These are phyloP conservation scores for Drosophila lacicola DNA, from an alignment of 2,888 invertebrate genomes.

Conservation along the genomic window DNA sequence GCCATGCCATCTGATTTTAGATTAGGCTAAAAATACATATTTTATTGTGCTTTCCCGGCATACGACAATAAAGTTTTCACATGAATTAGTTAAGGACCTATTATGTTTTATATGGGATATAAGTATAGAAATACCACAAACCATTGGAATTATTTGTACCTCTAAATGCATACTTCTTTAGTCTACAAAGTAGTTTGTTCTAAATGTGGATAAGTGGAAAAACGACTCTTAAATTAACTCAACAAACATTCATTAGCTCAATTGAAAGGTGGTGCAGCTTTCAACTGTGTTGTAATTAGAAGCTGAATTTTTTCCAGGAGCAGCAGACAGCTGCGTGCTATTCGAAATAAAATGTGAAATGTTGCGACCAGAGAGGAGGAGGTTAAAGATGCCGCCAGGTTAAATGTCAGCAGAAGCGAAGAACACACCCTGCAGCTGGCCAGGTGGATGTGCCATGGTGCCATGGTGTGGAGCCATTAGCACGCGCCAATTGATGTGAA, in stretches of 20 bases:
- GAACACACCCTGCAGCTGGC: slow-evolving; percentile 1
- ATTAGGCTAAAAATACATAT: too few species aligned
- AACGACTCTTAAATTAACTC: background rate
- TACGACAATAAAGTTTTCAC: too few species aligned
- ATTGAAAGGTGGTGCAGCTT: slow-evolving; percentile 1
- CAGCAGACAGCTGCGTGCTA: slow-evolving; percentile 11
- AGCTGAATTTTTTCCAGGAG: slow-evolving; percentile 1
- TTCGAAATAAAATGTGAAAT: slow-evolving; percentile 1
- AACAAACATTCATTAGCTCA: background rate
- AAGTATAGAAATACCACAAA: too few species aligned
- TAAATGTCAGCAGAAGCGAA: slow-evolving; percentile 42
- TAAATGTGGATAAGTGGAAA: background rate
- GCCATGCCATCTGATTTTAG: too few species aligned
- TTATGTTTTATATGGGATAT: too few species aligned
- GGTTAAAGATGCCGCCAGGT: slow-evolving; percentile 37
- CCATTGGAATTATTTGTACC: too few species aligned
- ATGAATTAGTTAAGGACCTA: too few species aligned
- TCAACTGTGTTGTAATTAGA: slow-evolving; percentile 16
- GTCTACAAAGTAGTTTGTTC: background rate
- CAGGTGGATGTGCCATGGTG: slow-evolving; percentile 36
- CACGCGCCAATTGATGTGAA: slow-evolving; percentile 64
- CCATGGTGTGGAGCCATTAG: slow-evolving; percentile 46
- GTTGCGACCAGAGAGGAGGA: too few species aligned
- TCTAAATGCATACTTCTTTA: background rate
- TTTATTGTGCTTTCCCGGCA: too few species aligned